phyloP scores from a whole-genome alignment of 2,888 invertebrate genomes.

The Anthrax anthrax region DNA sequence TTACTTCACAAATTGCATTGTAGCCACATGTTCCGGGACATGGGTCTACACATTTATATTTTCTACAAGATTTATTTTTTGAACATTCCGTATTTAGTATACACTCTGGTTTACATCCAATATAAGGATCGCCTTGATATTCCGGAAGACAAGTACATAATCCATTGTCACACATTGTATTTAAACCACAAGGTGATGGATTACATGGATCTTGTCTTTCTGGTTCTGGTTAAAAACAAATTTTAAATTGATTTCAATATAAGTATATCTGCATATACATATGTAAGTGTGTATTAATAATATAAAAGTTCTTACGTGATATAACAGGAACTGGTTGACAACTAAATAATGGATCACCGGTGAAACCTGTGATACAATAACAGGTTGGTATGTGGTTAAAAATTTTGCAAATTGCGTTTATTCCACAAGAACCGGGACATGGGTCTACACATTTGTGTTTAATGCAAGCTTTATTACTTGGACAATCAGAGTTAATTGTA shows the following conservation, averaged over 20 bases:
- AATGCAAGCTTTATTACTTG: constrained; percentile 60
- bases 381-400: constrained; percentile 63
- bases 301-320: constrained; percentile 20
- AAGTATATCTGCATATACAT: not conserved
- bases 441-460: constrained; percentile 63
- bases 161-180: constrained; percentile 51
- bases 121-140: constrained; percentile 59
- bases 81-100: constrained; percentile 60
- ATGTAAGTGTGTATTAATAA: constrained; percentile 31
- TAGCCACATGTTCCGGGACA: constrained; percentile 65
- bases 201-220: constrained; percentile 38
- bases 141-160: constrained; percentile 53
- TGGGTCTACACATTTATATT: constrained; percentile 62
- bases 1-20: constrained; percentile 59
- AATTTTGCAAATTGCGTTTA: constrained; percentile 47
- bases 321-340: constrained; percentile 38
- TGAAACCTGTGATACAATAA: constrained; percentile 50
- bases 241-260: not conserved
- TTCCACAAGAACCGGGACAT: constrained; percentile 64
- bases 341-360: constrained; percentile 58
- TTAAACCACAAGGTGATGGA: constrained; percentile 55
- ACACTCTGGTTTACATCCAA: constrained; percentile 69
- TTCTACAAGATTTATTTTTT: constrained; percentile 50
- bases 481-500: constrained; percentile 58
- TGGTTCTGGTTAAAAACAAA: not conserved